Evolutionary conservation across 2,888 invertebrate species (phyloP), one percentile per base, ranked within the genome.

Genomic region (Rhynchonema sp.): DNA sequence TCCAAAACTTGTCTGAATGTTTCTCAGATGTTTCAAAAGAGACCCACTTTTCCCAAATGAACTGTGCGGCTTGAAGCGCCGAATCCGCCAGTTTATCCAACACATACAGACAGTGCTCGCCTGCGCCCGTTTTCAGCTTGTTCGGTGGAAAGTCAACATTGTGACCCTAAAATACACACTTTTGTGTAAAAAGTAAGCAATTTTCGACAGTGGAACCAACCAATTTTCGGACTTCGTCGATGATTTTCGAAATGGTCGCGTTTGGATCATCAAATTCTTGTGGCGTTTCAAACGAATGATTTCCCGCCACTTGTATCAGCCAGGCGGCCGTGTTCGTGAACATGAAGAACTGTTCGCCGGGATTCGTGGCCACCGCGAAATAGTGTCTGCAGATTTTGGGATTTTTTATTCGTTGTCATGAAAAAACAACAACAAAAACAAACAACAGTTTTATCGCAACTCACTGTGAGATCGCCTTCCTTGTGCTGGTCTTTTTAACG

Each of bases 251-350:
- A 63, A 92, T 86, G 0, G 85, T 86, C 1, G 85, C 83, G 76
- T 96, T 96, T 0, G 96, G 96, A 76, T 98, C 96, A 74, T 98
- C 96, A 71, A 75, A 75, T 69, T 96, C 96, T 73, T 91, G 88
- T 0, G 94, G 94, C 64, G 84, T 83, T 59, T 88, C 86, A 75
- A 92, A 86, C 30, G 71, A 66, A 26, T 79, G 77, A 71, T 82
- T 82, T 1, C 90, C 91, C 64, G 82, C 78, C 78, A 87, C 88
- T 64, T 84, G 80, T 62, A 92, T 83, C 1, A 98, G 79, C 94
- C 94, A 98, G 22, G 91, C 87, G 17, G 89, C 85, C 30, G 91
- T 78, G 0, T 87, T 83, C 0, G 87, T 85, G 73, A 98, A 98
- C 68, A 87, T 82, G 72, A 83, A 90, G 77, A 96, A 96, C 74